A percentile compares a stretch with the other conserved stretches of the same genome.
Evolutionary conservation across 2,888 invertebrate species (phyloP).

Genomic region (Herminia tarsipennalis): DNA sequence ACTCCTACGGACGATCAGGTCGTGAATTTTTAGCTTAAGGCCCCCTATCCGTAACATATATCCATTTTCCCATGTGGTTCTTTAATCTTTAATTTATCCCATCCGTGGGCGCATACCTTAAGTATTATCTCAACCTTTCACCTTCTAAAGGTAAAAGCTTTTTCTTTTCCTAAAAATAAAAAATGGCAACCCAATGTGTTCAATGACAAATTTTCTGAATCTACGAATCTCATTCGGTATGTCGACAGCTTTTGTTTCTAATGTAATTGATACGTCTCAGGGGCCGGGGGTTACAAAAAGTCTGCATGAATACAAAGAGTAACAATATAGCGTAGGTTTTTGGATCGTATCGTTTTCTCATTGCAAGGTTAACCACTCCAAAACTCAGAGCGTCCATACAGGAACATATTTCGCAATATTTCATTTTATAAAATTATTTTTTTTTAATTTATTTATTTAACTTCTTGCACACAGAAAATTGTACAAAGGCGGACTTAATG

Average conservation of each 20-base stretch:
- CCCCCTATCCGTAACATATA: too few relatives aligned
- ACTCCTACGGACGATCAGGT: too few relatives aligned
- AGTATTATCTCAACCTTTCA: conserved; percentile 26
- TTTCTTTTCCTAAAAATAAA: too few relatives aligned
- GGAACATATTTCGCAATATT: too few relatives aligned
- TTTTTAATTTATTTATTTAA: conserved; percentile 5
- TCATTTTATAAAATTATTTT: conserved; percentile 36
- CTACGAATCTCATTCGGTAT: conserved; percentile 11
- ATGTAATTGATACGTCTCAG: conserved; percentile 37
- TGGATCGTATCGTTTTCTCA: conserved; percentile 32
- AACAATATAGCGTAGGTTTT: conserved; percentile 38
- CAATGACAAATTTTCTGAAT: conserved; percentile 16
- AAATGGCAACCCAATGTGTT: conserved; percentile 13
- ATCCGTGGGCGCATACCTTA: too few relatives aligned
- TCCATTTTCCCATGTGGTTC: too few relatives aligned
- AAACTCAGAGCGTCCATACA: conserved; percentile 26
- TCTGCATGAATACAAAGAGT: conserved; percentile 29
- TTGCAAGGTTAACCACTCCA: conserved; percentile 39
- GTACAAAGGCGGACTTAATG: too few relatives aligned
- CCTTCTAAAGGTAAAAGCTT: conserved; percentile 9
- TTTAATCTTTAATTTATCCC: too few relatives aligned
- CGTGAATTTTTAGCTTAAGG: too few relatives aligned
- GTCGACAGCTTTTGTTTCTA: conserved; percentile 17
- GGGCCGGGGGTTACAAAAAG: conserved; percentile 38
- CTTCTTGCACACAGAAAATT: too few relatives aligned